phyloP scores from a whole-genome alignment of 2,888 invertebrate species.

The Clanis bilineata region DNA sequence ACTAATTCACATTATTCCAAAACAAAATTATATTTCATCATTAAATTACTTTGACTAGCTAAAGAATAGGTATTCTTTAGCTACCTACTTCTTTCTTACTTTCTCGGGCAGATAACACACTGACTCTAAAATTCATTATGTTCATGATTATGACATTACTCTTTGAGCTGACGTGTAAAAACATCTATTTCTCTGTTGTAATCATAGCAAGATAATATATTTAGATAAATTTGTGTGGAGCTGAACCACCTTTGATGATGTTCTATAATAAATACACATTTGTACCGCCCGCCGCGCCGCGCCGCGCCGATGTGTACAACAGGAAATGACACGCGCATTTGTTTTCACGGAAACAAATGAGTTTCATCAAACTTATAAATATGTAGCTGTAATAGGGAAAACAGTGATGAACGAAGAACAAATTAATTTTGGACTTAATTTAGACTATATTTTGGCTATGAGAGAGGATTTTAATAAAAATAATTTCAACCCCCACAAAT shows the following conservation, averaged over 20 bases:
- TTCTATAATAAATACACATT: constrained; percentile 39
- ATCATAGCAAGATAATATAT: constrained; percentile 15
- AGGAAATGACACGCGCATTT: constrained; percentile 6
- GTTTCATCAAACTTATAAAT: not conserved
- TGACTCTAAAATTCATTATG: too few relatives aligned
- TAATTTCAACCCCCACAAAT: too few relatives aligned
- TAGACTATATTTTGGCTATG: too few relatives aligned
- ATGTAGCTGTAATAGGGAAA: not conserved
- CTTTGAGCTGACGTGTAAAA: not conserved
- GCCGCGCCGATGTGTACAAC: too few relatives aligned
- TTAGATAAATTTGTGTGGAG: constrained; percentile 38
- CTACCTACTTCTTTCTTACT: too few relatives aligned
- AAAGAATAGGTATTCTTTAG: too few relatives aligned
- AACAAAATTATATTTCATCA: too few relatives aligned
- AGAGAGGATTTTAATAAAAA: too few relatives aligned
- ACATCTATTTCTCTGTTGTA: not conserved
- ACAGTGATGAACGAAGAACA: not conserved
- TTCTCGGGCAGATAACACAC: too few relatives aligned
- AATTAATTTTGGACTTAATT: not conserved
- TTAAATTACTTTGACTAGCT: too few relatives aligned
- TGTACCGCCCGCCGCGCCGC: too few relatives aligned
- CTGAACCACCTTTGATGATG: constrained; percentile 38
- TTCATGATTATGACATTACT: not conserved
- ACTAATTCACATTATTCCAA: too few relatives aligned
- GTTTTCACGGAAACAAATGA: constrained; percentile 3